phyloP scores from a whole-genome alignment of 2,113 vertebrate genomes.

The Pipra filicauda region DNA sequence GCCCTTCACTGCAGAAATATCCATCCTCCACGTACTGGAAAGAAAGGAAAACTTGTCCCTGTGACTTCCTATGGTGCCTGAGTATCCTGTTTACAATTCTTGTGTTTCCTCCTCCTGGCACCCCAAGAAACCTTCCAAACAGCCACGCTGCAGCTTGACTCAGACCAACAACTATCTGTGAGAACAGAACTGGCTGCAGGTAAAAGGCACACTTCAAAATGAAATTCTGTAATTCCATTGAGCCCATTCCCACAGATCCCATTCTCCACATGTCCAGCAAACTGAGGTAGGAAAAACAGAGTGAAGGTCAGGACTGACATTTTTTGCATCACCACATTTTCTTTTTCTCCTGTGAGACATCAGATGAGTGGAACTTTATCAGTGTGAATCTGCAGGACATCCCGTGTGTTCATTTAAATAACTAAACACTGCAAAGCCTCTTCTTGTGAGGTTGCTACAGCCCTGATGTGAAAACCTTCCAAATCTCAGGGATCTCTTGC shows the following conservation, averaged over 20 bases:
- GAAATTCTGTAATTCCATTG: background rate
- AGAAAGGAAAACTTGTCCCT: background rate
- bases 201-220: background rate
- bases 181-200: background rate
- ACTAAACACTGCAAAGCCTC: background rate
- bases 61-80: background rate
- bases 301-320: background rate
- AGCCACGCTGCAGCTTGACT: background rate
- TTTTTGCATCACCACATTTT: background rate
- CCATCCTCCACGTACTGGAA: background rate
- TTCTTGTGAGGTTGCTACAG: background rate
- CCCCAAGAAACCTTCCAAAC: background rate
- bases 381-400: background rate
- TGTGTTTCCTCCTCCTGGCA: background rate
- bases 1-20: background rate
- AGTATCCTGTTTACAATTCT: background rate
- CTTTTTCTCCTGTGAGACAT: background rate
- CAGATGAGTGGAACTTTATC: background rate
- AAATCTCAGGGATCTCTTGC: background rate
- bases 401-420: background rate
- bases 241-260: rapidly evolving
- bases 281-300: background rate
- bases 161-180: background rate
- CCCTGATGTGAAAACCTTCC: background rate
- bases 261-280: background rate